A percentile compares a stretch with the other conserved stretches of the same genome.
Conservation (phyloP, 2,797 vertebrate species). For the Trematomus bernacchii region DNA sequence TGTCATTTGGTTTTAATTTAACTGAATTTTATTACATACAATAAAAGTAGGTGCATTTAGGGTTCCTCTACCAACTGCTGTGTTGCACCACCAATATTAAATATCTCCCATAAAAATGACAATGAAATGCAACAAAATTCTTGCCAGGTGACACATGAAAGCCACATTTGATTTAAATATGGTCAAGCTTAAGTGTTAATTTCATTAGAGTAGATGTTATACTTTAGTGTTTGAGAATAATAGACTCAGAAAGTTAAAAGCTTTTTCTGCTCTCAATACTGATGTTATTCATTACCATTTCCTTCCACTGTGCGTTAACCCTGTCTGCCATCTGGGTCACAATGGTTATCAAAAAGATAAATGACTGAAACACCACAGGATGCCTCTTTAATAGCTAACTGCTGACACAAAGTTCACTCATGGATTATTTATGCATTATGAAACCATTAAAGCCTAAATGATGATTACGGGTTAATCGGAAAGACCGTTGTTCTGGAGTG, state of each 20-base stretch:
- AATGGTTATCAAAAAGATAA: conserved; percentile 33
- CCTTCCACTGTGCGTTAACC: conserved; percentile 1
- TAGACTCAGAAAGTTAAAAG: not conserved
- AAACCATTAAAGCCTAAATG: conserved; percentile 53
- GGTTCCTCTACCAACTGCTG: conserved; percentile 32
- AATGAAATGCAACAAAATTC: conserved; percentile 57
- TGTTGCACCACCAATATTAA: conserved; percentile 35
- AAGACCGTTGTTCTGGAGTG: conserved; percentile 41
- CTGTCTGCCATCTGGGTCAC: conserved; percentile 5
- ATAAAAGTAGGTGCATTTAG: conserved; percentile 60
- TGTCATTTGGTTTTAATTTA: conserved; percentile 57
- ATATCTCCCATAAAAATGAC: conserved; percentile 54
- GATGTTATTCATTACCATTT: conserved; percentile 23
- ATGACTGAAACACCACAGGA: conserved; percentile 32
- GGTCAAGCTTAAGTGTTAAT: conserved; percentile 33
- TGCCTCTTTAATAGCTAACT: conserved; percentile 40
- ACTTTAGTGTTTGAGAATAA: not conserved
- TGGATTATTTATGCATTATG: conserved; percentile 50
- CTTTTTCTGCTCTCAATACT: not conserved
- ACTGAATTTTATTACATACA: conserved; percentile 63
- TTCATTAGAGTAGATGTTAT: conserved; percentile 32
- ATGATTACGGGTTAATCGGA: conserved; percentile 59
- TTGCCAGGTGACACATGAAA: conserved; percentile 37
- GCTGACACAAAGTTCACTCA: conserved; percentile 45
- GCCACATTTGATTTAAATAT: conserved; percentile 17